Evolutionary conservation across 2,797 vertebrate species (phyloP).

Genomic region (Sebastes miniatus): DNA sequence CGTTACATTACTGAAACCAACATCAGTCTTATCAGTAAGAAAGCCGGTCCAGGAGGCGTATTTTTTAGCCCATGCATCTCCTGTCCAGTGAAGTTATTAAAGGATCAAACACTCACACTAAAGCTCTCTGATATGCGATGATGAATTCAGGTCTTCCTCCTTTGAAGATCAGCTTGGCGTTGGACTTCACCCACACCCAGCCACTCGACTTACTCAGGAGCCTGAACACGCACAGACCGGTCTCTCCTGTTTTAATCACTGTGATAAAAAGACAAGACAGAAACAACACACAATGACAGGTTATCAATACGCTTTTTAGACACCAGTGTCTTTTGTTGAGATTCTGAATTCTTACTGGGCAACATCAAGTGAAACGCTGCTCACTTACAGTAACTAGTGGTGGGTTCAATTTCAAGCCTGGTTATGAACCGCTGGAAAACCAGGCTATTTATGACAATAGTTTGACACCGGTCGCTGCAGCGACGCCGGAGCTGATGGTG

Average conservation of each 20-base stretch:
- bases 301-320: background rate
- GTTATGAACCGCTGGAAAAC: too few relatives aligned
- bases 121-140: constrained; percentile 77
- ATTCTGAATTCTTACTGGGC: too few relatives aligned
- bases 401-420: too few relatives aligned
- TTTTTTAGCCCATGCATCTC: background rate
- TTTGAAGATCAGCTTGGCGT: constrained; percentile 83
- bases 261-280: background rate
- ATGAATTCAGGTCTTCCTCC: constrained; percentile 84
- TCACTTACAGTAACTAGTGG: too few relatives aligned
- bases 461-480: too few relatives aligned
- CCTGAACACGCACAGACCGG: constrained; percentile 81
- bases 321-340: too few relatives aligned
- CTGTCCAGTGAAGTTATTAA: background rate
- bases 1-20: background rate
- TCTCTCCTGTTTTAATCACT: constrained; percentile 88
- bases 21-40: background rate
- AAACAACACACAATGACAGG: background rate
- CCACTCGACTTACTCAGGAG: constrained; percentile 75
- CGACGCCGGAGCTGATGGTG: too few relatives aligned
- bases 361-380: too few relatives aligned
- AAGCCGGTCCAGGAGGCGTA: background rate
- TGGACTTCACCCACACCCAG: constrained; percentile 86
- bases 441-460: too few relatives aligned
- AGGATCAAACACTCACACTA: constrained; percentile 75